Evolutionary conservation across 2,113 vertebrate species (phyloP).

Genomic region (Eurypyga helias): DNA sequence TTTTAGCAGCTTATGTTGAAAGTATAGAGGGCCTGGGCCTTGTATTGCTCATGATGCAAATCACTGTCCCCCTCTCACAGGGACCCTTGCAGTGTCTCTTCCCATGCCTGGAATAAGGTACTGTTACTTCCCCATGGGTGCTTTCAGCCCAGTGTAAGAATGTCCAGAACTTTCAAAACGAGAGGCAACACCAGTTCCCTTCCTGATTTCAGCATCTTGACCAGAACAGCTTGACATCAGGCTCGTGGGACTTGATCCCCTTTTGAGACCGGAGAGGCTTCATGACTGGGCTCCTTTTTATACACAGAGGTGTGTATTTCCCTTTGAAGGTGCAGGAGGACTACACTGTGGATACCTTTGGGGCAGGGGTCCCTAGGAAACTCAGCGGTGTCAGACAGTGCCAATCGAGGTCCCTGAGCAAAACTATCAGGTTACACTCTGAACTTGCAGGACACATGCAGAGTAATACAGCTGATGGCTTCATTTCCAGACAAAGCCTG

Average conservation of each 20-base stretch:
- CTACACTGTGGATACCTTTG: neutral
- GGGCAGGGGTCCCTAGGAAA: neutral
- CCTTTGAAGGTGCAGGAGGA: neutral
- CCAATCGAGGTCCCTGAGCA: neutral
- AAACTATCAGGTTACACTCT: neutral
- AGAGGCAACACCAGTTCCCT: neutral
- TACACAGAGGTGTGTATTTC: neutral
- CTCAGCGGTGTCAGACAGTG: neutral
- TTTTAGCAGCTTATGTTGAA: neutral
- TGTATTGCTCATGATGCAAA: neutral
- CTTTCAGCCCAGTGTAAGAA: neutral
- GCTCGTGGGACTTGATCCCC: neutral
- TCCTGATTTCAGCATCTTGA: neutral
- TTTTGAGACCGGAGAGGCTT: neutral
- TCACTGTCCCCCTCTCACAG: rapidly evolving
- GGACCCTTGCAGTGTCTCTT: neutral
- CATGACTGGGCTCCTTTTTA: neutral
- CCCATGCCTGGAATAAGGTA: neutral
- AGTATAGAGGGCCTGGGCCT: neutral
- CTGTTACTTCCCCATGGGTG: neutral
- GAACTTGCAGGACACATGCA: neutral
- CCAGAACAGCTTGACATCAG: neutral
- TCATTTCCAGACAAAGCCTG: neutral
- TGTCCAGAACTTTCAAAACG: neutral
- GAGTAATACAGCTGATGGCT: neutral